These are phyloP conservation scores for Hypolimnas misippus DNA, from an alignment of 2,888 invertebrate species.

Conservation along the genomic window DNA sequence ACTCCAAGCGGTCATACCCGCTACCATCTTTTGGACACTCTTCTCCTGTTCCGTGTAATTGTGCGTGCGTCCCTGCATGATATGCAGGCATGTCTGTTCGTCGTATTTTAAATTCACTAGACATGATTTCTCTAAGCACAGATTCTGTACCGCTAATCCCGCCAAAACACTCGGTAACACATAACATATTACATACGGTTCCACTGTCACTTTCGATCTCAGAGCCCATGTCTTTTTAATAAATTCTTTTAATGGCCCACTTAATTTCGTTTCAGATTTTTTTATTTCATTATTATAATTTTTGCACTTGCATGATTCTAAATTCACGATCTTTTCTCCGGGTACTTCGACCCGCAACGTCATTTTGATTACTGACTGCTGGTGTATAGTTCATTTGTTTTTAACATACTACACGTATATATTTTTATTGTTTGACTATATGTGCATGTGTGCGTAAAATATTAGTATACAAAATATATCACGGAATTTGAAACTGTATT, in stretches of 20 bases:
- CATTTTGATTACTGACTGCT: conserved; percentile 65
- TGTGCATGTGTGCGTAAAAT: conserved; percentile 16
- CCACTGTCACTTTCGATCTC: conserved; percentile 84
- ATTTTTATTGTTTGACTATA: conserved; percentile 35
- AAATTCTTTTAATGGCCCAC: conserved; percentile 66
- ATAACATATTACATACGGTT: conserved; percentile 87
- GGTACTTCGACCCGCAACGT: conserved; percentile 79
- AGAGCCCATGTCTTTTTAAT: conserved; percentile 72
- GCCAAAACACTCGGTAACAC: conserved; percentile 87
- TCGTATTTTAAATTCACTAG: conserved; percentile 82
- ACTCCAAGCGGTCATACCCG: conserved; percentile 84
- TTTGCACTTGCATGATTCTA: conserved; percentile 73
- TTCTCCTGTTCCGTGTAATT: conserved; percentile 72
- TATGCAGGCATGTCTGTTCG: conserved; percentile 79
- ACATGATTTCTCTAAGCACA: conserved; percentile 85
- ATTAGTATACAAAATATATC: conserved; percentile 23
- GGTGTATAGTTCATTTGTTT: conserved; percentile 39
- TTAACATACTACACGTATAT: conserved; percentile 40
- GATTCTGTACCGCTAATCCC: conserved; percentile 83
- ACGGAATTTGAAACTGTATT: conserved; percentile 18
- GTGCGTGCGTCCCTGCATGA: conserved; percentile 73
- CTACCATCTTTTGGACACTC: conserved; percentile 80
- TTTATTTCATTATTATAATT: conserved; percentile 60
- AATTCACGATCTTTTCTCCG: conserved; percentile 71
- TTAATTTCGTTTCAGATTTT: conserved; percentile 66